phyloP scores from a whole-genome alignment of 2,888 invertebrate species.

The Carpatolechia fugitivella region DNA sequence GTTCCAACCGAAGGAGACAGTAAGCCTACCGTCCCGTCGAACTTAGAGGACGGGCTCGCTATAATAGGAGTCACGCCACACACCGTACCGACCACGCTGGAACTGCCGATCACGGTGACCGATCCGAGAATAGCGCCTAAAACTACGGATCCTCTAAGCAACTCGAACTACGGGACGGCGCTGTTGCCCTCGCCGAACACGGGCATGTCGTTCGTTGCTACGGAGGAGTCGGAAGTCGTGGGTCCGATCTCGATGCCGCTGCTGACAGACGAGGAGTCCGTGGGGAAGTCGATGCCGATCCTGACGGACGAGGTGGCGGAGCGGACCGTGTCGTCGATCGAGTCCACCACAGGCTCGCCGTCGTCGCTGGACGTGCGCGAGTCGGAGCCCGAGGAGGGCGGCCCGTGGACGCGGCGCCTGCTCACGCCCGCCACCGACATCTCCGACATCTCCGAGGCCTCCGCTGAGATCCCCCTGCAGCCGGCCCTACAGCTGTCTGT shows the following conservation, averaged over 20 bases:
- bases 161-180: conserved; percentile 43
- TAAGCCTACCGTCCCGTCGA: conserved; percentile 50
- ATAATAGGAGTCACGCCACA: conserved; percentile 79
- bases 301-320: conserved; percentile 60
- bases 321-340: conserved; percentile 48
- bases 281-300: conserved; percentile 66
- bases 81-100: conserved; percentile 83
- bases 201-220: conserved; percentile 51
- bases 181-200: conserved; percentile 55
- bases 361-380: conserved; percentile 49
- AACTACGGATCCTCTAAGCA: conserved; percentile 60
- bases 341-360: conserved; percentile 48
- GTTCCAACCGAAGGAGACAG: conserved; percentile 78
- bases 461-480: conserved; percentile 65
- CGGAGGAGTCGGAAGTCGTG: conserved; percentile 47
- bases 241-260: conserved; percentile 80
- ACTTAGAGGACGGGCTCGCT: conserved; percentile 77
- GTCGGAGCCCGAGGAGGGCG: conserved; percentile 47
- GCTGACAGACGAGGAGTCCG: conserved; percentile 72
- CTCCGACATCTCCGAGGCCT: conserved; percentile 61
- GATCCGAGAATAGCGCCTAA: conserved; percentile 85
- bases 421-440: conserved; percentile 60
- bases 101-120: conserved; percentile 87
- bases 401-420: conserved; percentile 54
- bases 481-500: conserved; percentile 60